Percentiles rank a stretch among this genome's conserved stretches.
Evolutionary conservation across 2,888 invertebrate species (phyloP).

Genomic region (Serrognathus titanus): DNA sequence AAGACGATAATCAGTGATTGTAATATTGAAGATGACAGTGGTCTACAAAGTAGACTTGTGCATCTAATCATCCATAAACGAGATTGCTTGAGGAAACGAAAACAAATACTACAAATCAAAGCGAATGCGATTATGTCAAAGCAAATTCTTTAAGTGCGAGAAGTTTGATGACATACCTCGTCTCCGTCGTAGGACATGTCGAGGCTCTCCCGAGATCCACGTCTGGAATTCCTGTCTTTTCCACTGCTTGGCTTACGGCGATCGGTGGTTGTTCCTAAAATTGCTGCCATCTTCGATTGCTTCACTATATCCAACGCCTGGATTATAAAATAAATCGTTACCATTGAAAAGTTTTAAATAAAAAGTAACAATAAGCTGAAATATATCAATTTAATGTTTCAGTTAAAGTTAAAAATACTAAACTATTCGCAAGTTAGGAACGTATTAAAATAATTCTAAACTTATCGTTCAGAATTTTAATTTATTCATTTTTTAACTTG

Average conservation of each 20-base stretch:
- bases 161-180: conserved; percentile 55
- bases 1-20: too few relatives aligned
- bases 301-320: conserved; percentile 90
- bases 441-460: too few relatives aligned
- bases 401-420: too few relatives aligned
- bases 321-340: conserved; percentile 1
- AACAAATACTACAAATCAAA: too few relatives aligned
- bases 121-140: background rate
- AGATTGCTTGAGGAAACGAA: background rate
- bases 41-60: too few relatives aligned
- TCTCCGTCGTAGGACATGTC: conserved; percentile 73
- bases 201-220: conserved; percentile 68
- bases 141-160: conserved; percentile 15
- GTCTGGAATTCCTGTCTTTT: conserved; percentile 61
- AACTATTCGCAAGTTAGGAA: too few relatives aligned
- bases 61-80: conserved; percentile 9
- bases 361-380: too few relatives aligned
- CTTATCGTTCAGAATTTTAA: too few relatives aligned
- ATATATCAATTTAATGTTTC: too few relatives aligned
- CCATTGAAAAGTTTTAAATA: too few relatives aligned
- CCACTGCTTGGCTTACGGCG: conserved; percentile 46
- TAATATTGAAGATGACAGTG: too few relatives aligned
- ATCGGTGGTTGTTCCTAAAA: conserved; percentile 59
- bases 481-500: too few relatives aligned
- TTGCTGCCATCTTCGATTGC: conserved; percentile 79